Percentiles rank a stretch among this genome's conserved stretches.
phyloP scores from a whole-genome alignment of 2,113 vertebrate species.

The Calidris pugnax region DNA sequence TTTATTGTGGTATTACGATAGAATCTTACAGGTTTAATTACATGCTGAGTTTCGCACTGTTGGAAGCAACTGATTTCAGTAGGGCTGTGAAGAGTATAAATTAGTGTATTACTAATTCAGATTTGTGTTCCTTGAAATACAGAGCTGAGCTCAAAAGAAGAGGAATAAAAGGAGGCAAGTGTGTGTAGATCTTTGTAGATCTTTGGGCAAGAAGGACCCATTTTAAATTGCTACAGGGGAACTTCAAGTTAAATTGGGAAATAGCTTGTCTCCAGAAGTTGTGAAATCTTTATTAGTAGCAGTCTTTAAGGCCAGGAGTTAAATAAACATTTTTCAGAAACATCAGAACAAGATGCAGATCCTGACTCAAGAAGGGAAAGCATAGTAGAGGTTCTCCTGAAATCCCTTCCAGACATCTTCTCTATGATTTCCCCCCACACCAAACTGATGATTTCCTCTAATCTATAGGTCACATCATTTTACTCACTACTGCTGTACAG shows the following conservation, averaged over 20 bases:
- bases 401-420: background rate
- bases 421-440: background rate
- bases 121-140: constrained; percentile 13
- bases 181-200: background rate
- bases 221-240: background rate
- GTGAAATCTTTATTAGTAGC: background rate
- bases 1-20: background rate
- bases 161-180: background rate
- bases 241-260: background rate
- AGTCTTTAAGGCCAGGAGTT: background rate
- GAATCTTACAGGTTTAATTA: constrained; percentile 38
- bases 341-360: background rate
- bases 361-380: background rate
- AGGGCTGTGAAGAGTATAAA: constrained; percentile 17
- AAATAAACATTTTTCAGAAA: background rate
- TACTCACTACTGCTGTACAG: background rate
- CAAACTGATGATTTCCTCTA: background rate
- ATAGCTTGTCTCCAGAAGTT: background rate
- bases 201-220: background rate
- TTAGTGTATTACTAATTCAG: background rate
- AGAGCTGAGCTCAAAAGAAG: background rate
- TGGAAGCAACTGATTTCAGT: constrained; percentile 21
- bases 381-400: background rate
- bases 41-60: constrained; percentile 12
- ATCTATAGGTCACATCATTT: background rate